Evolutionary conservation across 2,888 invertebrate species (phyloP).

Genomic region (Scaptodrosophila latifasciaeformis): DNA sequence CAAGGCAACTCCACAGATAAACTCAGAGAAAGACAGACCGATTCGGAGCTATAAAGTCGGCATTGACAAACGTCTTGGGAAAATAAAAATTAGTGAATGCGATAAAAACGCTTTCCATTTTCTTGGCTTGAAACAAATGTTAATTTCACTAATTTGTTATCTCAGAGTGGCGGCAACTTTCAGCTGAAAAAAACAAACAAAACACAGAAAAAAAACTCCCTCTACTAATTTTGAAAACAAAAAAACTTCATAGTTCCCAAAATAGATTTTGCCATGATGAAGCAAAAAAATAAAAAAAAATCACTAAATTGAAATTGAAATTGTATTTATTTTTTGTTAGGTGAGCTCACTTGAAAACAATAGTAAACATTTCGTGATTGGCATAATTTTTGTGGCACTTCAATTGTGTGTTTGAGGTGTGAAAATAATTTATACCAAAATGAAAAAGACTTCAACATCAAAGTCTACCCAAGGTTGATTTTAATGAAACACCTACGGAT

Average conservation of each 20-base stretch:
- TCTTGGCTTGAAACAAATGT: background rate
- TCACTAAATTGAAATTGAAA: slow-evolving; percentile 2
- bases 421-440: slow-evolving; percentile 51
- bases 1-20: background rate
- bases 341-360: slow-evolving; percentile 41
- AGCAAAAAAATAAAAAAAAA: too few species aligned
- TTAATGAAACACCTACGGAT: slow-evolving; percentile 68
- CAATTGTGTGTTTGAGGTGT: slow-evolving; percentile 44
- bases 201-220: too few species aligned
- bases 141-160: slow-evolving; percentile 20
- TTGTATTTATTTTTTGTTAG: slow-evolving; percentile 9
- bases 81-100: background rate
- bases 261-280: slow-evolving; percentile 38
- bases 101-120: background rate
- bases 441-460: slow-evolving; percentile 13
- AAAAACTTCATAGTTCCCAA: too few species aligned
- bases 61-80: background rate
- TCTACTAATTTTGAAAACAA: too few species aligned
- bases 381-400: slow-evolving; percentile 60
- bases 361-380: slow-evolving; percentile 50
- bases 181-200: background rate
- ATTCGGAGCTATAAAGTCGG: too few species aligned
- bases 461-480: slow-evolving; percentile 49
- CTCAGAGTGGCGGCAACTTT: slow-evolving; percentile 3
- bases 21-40: background rate